Base-by-base conservation (phyloP, 1,140 invertebrate species). In the Zaprionus camerounensis region DNA sequence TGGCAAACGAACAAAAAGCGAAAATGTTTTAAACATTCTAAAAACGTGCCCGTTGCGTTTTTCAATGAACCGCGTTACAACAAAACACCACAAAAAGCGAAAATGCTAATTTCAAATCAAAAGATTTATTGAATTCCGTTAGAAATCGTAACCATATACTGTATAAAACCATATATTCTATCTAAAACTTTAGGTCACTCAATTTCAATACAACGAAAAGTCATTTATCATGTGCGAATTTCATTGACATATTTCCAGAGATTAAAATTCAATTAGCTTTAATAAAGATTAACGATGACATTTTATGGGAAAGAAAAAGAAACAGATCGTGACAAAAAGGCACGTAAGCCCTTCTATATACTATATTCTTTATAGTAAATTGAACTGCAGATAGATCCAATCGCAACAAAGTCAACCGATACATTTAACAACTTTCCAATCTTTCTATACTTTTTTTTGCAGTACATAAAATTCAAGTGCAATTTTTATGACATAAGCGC, bases 81-180 rank as follows among this genome's bases (percentile, higher is more conserved):
- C 41, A 46, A 46, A 34, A 11, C 53, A 44, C 34, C 36, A 34
- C 9, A 34, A 11, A 34, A 34, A 1, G 9, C 31, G 0, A 34
- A 56, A 55, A 75, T 66, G 66, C 49, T 61, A 78, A 75, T 75
- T 38, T 31, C 24, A 34, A 51, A 64, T 59, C 26, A 28, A 24
- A 65, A 65, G 71, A 78, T 78, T 75, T 71, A 78, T 78, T 56
- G 49, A 44, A 58, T 63, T 74, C 63, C 64, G 61, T 78, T 78
- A 74, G 71, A 74, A 59, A 74, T 46, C 59, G 41, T 44, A 64
- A 69, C 46, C 58, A 58, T 63, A 31, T 38, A 11, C 38, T 17
- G 38, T 70, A 71, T 71, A 49, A 11, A 38, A 6, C 56, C 6
- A 41, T 11, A 26, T 38, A 36, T n/a, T 46, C 24, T 31, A 55